phyloP scores from a whole-genome alignment of 2,888 invertebrate species.

The Marasmarcha lunaedactyla region DNA sequence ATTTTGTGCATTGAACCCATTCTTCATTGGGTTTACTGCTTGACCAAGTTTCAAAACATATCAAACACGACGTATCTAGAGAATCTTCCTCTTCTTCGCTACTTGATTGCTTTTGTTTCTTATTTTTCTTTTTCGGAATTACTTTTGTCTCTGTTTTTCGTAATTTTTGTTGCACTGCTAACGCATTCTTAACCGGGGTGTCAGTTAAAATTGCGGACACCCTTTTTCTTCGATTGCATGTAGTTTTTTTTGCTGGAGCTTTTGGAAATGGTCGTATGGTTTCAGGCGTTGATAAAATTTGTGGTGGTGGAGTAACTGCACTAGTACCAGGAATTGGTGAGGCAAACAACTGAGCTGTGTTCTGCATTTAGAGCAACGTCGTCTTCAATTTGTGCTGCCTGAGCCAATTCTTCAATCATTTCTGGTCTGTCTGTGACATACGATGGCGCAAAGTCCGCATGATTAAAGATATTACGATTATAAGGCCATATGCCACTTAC shows the following conservation, averaged over 20 bases:
- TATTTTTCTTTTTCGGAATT: no score
- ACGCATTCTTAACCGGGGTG: background rate
- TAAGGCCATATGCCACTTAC: conserved; percentile 18
- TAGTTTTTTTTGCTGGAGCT: conserved; percentile 4
- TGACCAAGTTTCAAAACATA: conserved; percentile 1
- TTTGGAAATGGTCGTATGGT: conserved; percentile 8
- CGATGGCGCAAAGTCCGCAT: conserved; percentile 15
- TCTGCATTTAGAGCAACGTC: no score
- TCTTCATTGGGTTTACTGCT: conserved; percentile 1
- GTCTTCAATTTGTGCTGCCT: no score
- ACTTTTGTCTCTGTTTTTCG: no score
- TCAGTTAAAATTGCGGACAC: conserved; percentile 2
- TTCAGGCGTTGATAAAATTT: no score
- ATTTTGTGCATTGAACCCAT: conserved; percentile 2
- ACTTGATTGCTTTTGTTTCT: no score
- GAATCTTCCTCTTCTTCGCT: conserved; percentile 1
- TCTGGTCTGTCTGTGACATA: conserved; percentile 14
- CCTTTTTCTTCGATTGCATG: conserved; percentile 3
- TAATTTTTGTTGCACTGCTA: no score
- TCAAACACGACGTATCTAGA: conserved; percentile 4
- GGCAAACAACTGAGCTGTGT: background rate
- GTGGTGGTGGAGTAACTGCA: no score
- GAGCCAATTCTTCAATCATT: no score
- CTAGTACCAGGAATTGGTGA: no score
- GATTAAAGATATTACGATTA: conserved; percentile 16